Base-by-base conservation (phyloP, 2,797 vertebrate genomes). In the Gephyroberyx darwinii region DNA sequence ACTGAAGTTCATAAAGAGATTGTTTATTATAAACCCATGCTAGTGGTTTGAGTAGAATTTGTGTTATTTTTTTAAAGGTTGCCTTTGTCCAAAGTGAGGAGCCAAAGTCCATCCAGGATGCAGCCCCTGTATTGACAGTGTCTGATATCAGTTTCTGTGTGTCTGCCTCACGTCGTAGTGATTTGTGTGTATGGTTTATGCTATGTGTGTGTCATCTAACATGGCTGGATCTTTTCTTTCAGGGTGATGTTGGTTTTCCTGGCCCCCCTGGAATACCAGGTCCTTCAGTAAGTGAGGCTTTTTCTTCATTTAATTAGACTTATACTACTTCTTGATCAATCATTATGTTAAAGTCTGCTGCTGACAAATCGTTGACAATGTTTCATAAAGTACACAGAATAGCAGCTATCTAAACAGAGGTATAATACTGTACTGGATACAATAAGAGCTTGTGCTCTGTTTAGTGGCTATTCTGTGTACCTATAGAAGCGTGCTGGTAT, bases 171-270 rank as follows among this genome's bases (percentile, higher is more conserved):
- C 50, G 26, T 78, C 51, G 83, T 48, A 58, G 8, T 84, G 63
- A 77, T 80, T 22, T 75, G 75, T 83, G 54, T 70, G 33, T 69
- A 19, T 71, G 68, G 33, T 74, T 59, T n/a, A 48, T 62, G 41
- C 68, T 19, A 55, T 47, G 54, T 72, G 45, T 60, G 22, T 61
- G 41, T 67, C 53, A 69, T 75, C 61, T 68, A 58, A 51, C 6
- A 19, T 55, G 1, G 47, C 37, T 81, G 31, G 9, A 55, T 58
- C 62, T 61, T 91, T 88, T 91, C 63, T 83, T 85, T 83, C 87
- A 99, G 98, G 97, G 98, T 73, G 98, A 98, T 89, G 90, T 87
- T 82, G 98, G 97, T 52, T 90, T 96, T 68, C 78, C 94, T 62
- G 97, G 98, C 16, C 72, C 91, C 4, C 92, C 95, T 3, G 98